Evolutionary conservation across 30 jellyfish, hydroid and myxozoan genomes (phyloP).

Genomic region (Aurelia aurita complex sp. Pacific): DNA sequence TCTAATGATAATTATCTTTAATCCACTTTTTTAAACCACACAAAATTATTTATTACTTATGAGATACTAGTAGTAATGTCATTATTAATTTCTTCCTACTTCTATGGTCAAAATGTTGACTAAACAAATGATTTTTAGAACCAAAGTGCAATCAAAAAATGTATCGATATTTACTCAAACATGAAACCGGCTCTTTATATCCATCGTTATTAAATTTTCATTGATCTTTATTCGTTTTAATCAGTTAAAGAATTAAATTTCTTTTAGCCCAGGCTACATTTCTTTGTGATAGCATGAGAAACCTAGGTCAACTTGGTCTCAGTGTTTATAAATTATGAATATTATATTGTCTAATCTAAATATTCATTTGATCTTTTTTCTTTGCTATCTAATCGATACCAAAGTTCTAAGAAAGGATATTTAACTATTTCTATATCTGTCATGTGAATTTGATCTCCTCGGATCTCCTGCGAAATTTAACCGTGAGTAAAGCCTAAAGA

Average conservation of each 20-base stretch:
- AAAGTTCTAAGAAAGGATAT: slow-evolving; percentile 29
- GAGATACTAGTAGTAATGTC: too few species aligned
- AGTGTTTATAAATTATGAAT: slow-evolving; percentile 28
- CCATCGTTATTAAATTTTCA: slow-evolving; percentile 26
- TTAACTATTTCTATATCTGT: slow-evolving; percentile 8
- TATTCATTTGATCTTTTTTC: slow-evolving; percentile 44
- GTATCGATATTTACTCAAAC: background rate
- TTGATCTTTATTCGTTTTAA: slow-evolving; percentile 31
- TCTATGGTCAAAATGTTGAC: too few species aligned
- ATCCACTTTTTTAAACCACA: too few species aligned
- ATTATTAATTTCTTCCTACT: too few species aligned
- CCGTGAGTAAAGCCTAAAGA: too few species aligned
- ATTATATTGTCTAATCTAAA: slow-evolving; percentile 18
- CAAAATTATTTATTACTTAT: too few species aligned
- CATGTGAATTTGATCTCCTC: slow-evolving; percentile 43
- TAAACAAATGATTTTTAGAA: too few species aligned
- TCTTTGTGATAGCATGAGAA: background rate
- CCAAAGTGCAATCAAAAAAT: too few species aligned
- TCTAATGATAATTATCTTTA: too few species aligned
- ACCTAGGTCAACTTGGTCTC: slow-evolving; percentile 49
- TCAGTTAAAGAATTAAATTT: slow-evolving; percentile 5
- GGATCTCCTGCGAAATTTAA: too few species aligned
- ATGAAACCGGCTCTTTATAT: slow-evolving; percentile 11
- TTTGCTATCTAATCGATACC: slow-evolving; percentile 30
- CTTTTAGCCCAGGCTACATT: background rate